Base-by-base conservation (phyloP, 2,888 invertebrate species). In the Mayetiola destructor region DNA sequence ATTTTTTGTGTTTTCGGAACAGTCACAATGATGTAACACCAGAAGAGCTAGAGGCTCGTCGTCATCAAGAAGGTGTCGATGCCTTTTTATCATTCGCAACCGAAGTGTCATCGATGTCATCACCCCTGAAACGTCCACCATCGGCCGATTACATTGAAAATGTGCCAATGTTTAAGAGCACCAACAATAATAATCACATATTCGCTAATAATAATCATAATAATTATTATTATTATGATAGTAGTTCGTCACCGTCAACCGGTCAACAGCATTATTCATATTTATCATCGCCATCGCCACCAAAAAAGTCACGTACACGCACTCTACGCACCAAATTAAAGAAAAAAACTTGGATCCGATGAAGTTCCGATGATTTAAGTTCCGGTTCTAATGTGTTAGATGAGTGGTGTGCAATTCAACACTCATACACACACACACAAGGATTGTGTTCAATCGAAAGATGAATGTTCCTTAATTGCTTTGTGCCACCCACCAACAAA, bases 1-100 rank as follows among this genome's bases (percentile, higher is more conserved):
- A 32, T 32, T 32, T 56, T 58, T 62, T 27, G 6, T 6, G 32
- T 32, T 32, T 32, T 6, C 12, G 32, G 32, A 36, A 40, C 30
- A 71, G 70, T 59, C 60, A 57, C 35, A 69, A 68, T 61, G 68
- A 67, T 60, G 66, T 71, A 32, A 67, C 69, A 42, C 68, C 69
- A 56, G 70, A 73, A 62, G 80, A 81, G 64, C 73, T 80, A 54
- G 83, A 82, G 63, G 83, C 84, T 68, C 76, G 83, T 61, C 81
- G 81, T 64, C 83, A 85, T 61, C 84, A 81, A 40, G 86, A 86
- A 68, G 87, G 87, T 59, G 87, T 87, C 0, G 85, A 87, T 65
- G 87, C 86, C 0, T 71, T 88, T 60, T 73, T 88, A 48, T 86
- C 87, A 67, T 73, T 88, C 58, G 87, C 87, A 0, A 84, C 85